A percentile compares a stretch with the other conserved stretches of the same genome.
Evolutionary conservation across 2,113 vertebrate species (phyloP).

Genomic region (Oncorhynchus kisutch): DNA sequence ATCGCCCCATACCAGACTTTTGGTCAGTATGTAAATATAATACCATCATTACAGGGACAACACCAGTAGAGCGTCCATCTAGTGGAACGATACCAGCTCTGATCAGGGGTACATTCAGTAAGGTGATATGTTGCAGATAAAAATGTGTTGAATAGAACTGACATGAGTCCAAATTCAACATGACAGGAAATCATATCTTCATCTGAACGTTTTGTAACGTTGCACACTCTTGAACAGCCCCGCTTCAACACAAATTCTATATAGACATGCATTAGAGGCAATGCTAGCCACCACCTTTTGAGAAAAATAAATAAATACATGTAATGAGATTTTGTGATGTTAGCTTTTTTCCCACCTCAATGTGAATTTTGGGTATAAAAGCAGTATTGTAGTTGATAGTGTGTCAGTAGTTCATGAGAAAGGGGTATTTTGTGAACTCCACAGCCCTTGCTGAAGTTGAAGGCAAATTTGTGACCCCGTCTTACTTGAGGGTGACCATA

Average conservation of each 20-base stretch:
- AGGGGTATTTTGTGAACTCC: conserved; percentile 33
- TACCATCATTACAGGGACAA: conserved; percentile 49
- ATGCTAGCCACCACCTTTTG: conserved; percentile 49
- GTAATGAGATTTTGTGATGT: conserved; percentile 26
- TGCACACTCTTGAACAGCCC: no score
- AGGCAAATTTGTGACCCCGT: conserved; percentile 26
- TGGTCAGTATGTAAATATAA: conserved; percentile 71
- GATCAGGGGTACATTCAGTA: conserved; percentile 9
- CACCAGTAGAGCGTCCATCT: conserved; percentile 48
- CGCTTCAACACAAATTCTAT: conserved; percentile 43
- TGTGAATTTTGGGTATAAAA: conserved; percentile 70
- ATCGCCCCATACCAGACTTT: conserved; percentile 44
- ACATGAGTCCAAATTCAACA: no score
- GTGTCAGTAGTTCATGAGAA: conserved; percentile 44
- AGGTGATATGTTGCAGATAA: no score
- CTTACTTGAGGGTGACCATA: conserved; percentile 26
- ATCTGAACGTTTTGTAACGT: no score
- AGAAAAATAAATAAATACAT: conserved; percentile 31
- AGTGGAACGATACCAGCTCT: conserved; percentile 44
- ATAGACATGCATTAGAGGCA: conserved; percentile 44
- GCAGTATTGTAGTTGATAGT: conserved; percentile 75
- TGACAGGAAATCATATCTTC: no score
- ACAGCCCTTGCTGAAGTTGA: conserved; percentile 44
- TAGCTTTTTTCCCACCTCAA: conserved; percentile 66
- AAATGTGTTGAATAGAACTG: no score